Conservation (phyloP, 1,140 invertebrate species). For the Leucophenga varia region DNA sequence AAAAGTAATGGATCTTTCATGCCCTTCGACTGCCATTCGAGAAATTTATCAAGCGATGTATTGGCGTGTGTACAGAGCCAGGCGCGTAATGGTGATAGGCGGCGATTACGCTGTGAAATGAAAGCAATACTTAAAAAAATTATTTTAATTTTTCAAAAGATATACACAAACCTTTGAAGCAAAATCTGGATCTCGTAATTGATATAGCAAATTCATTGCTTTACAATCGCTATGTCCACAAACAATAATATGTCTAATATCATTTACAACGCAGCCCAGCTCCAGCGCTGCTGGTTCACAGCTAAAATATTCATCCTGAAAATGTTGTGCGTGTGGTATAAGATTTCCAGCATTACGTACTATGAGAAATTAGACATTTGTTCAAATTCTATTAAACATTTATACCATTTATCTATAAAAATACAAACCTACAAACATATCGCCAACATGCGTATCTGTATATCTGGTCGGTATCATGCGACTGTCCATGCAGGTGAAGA, state of each 20-base stretch:
- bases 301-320: constrained; percentile 81
- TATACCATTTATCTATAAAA: too few species aligned
- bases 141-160: background rate
- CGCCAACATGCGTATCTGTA: constrained; percentile 92
- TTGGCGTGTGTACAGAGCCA: constrained; percentile 89
- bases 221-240: constrained; percentile 98
- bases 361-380: constrained; percentile 49
- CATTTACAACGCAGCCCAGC: constrained; percentile 89
- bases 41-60: constrained; percentile 80
- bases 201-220: constrained; percentile 91
- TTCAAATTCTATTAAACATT: constrained; percentile 9
- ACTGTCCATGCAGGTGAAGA: constrained; percentile 97
- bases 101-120: constrained; percentile 68
- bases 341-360: constrained; percentile 94
- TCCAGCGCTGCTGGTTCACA: constrained; percentile 94
- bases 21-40: constrained; percentile 68
- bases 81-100: constrained; percentile 83
- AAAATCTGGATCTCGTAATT: constrained; percentile 75
- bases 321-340: constrained; percentile 86
- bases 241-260: constrained; percentile 90
- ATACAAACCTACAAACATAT: constrained; percentile 90
- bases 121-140: constrained; percentile 4
- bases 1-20: constrained; percentile 69
- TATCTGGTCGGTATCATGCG: constrained; percentile 94
- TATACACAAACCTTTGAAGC: constrained; percentile 63